Evolutionary conservation across 2,888 invertebrate genomes (phyloP), one percentile per base, ranked within the genome.

Genomic region (Chromoteleia sp.): DNA sequence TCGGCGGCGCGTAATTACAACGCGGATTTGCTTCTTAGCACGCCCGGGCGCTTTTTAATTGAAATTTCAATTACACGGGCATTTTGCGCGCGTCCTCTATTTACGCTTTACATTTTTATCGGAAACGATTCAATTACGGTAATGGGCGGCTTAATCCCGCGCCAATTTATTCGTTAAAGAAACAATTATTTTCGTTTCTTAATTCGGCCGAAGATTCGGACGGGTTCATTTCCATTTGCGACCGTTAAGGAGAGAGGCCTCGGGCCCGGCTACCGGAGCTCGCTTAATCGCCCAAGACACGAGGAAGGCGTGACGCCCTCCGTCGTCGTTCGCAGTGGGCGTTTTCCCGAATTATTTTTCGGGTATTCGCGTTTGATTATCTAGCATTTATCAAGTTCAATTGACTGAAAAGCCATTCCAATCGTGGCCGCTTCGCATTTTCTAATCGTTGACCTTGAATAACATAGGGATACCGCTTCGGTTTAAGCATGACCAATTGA

Each of bases 281-380:
- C 63, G 73, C 76, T 82, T 83, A 83, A 83, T 82, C 76, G 87
- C 68, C 56, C 79, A 77, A 75, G 75, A 86, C 87, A 86, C 83
- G 85, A 77, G 65, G 82, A 82, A 78, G 86, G 86, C 86, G 87
- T 85, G 83, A 50, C 83, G 65, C 67, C 65, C 56, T 58, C 30
- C 79, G 50, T 54, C 59, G 83, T 73, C 79, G 61, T 79, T 79
- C 68, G 79, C 79, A 79, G 52, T 54, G 79, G 79, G 78, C 78
- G 78, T 73, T 73, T 79, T 73, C 67, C 61, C 8, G 43, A 63
- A 73, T 73, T 79, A 74, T 74, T 79, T 79, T 79, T 74, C 68
- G 61, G 43, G 41, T 63, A 74, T 5, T 54, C 70, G 45, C 54
- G 50, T 59, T 68, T 59, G 54, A 76, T 68, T 61, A 15, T 19